Evolutionary conservation across 1,140 invertebrate species (phyloP).

Genomic region (Protaetia brevitarsis): DNA sequence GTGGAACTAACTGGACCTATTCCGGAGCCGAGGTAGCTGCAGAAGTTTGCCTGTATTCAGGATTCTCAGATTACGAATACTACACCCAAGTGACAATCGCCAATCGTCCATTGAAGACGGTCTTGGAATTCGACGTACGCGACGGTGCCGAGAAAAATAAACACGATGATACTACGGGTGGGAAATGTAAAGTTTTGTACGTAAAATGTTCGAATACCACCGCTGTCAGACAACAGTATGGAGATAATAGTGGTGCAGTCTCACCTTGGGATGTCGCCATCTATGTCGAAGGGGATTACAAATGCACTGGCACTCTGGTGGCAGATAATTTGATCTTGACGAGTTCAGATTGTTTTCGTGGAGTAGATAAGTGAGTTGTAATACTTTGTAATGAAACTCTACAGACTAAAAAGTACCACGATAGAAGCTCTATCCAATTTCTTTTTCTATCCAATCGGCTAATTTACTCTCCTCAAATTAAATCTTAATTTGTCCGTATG

Average conservation of each 20-base stretch:
- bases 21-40: slow-evolving; percentile 47
- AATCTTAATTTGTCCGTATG: neutral
- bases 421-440: neutral
- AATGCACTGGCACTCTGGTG: slow-evolving; percentile 64
- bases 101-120: slow-evolving; percentile 28
- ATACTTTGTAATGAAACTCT: neutral
- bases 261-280: slow-evolving; percentile 67
- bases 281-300: slow-evolving; percentile 62
- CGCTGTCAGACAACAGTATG: neutral
- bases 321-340: slow-evolving; percentile 62
- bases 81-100: slow-evolving; percentile 34
- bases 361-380: slow-evolving; percentile 38
- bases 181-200: slow-evolving; percentile 43
- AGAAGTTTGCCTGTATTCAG: slow-evolving; percentile 60
- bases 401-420: neutral
- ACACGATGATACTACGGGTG: neutral
- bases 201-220: slow-evolving; percentile 40
- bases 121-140: neutral
- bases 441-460: neutral
- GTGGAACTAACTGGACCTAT: slow-evolving; percentile 49
- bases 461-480: neutral
- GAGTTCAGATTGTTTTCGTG: slow-evolving; percentile 52
- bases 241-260: neutral
- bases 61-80: slow-evolving; percentile 53
- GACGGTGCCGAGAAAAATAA: neutral